These are phyloP conservation scores for Eubasilissa regina DNA, from an alignment of 1,140 invertebrate genomes.

Conservation along the genomic window DNA sequence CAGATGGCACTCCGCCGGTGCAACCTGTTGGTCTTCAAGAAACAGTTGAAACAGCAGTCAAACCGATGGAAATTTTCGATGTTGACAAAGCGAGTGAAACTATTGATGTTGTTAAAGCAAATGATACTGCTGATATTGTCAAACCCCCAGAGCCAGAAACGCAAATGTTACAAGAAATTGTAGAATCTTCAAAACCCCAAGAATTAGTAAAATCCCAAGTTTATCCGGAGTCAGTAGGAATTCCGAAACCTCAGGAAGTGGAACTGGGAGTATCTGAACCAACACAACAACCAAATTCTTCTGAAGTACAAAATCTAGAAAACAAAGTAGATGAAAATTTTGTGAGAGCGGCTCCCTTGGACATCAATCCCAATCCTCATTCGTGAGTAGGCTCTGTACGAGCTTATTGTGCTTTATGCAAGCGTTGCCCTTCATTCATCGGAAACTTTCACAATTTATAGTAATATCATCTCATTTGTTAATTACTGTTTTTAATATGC, in stretches of 20 bases:
- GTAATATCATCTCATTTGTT: conserved; percentile 45
- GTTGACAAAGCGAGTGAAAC: neutral
- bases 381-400: conserved; percentile 67
- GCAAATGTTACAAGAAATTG: neutral
- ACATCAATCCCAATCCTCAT: conserved; percentile 69
- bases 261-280: conserved; percentile 24
- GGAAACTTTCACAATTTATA: conserved; percentile 46
- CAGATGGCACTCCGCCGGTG: conserved; percentile 28
- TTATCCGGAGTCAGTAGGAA: neutral
- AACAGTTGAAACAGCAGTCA: neutral
- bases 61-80: neutral
- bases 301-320: conserved; percentile 3
- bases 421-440: conserved; percentile 37
- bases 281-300: neutral
- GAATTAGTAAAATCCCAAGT: neutral
- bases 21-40: neutral
- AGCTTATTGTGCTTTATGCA: conserved; percentile 37
- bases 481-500: conserved; percentile 8
- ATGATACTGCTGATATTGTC: neutral
- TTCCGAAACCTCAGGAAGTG: neutral
- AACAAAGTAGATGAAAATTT: conserved; percentile 52
- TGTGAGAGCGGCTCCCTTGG: conserved; percentile 64
- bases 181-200: conserved; percentile 3
- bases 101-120: neutral
- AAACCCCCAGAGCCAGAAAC: neutral